Evolutionary conservation across 2,888 invertebrate genomes (phyloP).

Genomic region (Lycophotia porphyrea): DNA sequence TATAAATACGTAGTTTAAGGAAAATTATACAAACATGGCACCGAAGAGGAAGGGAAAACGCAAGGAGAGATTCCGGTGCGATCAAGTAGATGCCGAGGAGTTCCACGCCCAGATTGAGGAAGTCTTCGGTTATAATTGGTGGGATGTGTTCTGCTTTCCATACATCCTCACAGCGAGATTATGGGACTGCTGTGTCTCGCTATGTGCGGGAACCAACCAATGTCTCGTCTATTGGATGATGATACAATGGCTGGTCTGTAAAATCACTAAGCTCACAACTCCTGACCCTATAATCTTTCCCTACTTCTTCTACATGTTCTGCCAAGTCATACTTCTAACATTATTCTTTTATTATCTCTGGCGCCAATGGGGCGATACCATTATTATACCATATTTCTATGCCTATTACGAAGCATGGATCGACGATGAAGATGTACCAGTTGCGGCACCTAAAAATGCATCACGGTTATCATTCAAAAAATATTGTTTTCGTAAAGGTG

Average conservation of each 20-base stretch:
- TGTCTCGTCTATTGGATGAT: slow-evolving; percentile 84
- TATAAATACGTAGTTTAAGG: slow-evolving; percentile 11
- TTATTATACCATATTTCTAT: slow-evolving; percentile 77
- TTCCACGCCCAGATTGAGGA: slow-evolving; percentile 78
- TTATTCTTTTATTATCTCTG: slow-evolving; percentile 75
- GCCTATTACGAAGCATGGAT: slow-evolving; percentile 70
- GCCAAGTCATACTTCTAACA: slow-evolving; percentile 81
- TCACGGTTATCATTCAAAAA: slow-evolving; percentile 73
- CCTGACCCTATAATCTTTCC: slow-evolving; percentile 84
- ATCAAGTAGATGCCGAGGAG: slow-evolving; percentile 74
- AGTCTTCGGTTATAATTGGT: slow-evolving; percentile 80
- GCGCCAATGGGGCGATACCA: slow-evolving; percentile 74
- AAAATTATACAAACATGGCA: slow-evolving; percentile 71
- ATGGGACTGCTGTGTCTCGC: slow-evolving; percentile 78
- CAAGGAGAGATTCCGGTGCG: slow-evolving; percentile 70
- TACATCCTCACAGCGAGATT: slow-evolving; percentile 79
- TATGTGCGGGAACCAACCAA: slow-evolving; percentile 83
- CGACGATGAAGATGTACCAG: background rate
- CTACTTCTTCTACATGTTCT: slow-evolving; percentile 84
- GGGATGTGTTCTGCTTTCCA: slow-evolving; percentile 85
- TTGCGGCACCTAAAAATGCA: background rate
- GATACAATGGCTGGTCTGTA: slow-evolving; percentile 84
- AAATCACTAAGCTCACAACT: slow-evolving; percentile 78
- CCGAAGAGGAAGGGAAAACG: slow-evolving; percentile 67
- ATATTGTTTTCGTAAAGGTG: slow-evolving; percentile 85